phyloP scores from a whole-genome alignment of 2,888 invertebrate species.

The Itoplectis maculator region DNA sequence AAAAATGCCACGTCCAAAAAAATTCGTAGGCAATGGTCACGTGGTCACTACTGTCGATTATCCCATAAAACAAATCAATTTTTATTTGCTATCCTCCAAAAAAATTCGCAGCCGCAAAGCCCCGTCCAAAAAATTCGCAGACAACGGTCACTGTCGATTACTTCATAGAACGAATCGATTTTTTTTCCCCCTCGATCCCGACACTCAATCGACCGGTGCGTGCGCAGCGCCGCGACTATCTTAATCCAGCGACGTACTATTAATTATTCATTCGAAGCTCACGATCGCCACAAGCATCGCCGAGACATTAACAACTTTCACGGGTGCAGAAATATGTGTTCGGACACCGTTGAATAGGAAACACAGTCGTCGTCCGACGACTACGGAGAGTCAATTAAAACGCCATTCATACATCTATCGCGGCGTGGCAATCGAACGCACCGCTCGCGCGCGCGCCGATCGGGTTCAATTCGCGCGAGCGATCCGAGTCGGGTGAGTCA shows the following conservation, averaged over 20 bases:
- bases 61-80: background rate
- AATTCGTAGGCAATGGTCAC: too few relatives aligned
- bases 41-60: background rate
- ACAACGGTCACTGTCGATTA: too few relatives aligned
- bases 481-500: constrained; percentile 56
- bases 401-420: constrained; percentile 62
- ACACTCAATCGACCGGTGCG: background rate
- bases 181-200: background rate
- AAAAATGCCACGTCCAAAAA: too few relatives aligned
- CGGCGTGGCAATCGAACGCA: constrained; percentile 46
- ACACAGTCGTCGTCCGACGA: constrained; percentile 14
- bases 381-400: constrained; percentile 60
- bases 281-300: constrained; percentile 36
- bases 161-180: background rate
- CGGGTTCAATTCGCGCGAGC: constrained; percentile 47
- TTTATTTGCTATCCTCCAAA: too few relatives aligned
- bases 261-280: constrained; percentile 52
- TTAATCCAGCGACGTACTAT: constrained; percentile 42
- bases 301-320: constrained; percentile 37
- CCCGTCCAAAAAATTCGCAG: too few relatives aligned
- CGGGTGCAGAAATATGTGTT: constrained; percentile 36
- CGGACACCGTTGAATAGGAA: constrained; percentile 29
- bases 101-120: too few relatives aligned
- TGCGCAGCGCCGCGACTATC: background rate
- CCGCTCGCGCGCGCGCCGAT: constrained; percentile 29